Evolutionary conservation across 2,888 invertebrate genomes (phyloP).

Genomic region (Apocheima hispidaria): DNA sequence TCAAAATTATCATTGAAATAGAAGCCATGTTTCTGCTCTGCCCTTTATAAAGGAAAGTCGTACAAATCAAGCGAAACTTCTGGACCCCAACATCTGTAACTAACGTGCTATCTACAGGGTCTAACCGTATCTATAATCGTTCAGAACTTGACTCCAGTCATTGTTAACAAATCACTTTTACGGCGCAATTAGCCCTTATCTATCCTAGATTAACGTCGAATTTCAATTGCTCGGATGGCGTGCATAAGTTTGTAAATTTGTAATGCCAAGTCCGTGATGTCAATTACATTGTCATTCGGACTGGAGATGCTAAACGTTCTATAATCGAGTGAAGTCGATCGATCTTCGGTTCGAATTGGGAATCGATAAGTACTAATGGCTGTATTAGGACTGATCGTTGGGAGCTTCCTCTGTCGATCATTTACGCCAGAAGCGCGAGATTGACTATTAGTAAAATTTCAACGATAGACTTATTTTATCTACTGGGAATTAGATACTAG

Average conservation of each 20-base stretch:
- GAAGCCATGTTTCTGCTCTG: slow-evolving; percentile 39
- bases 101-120: slow-evolving; percentile 51
- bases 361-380: slow-evolving; percentile 50
- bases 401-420: slow-evolving; percentile 5
- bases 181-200: slow-evolving; percentile 57
- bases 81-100: slow-evolving; percentile 57
- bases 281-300: slow-evolving; percentile 69
- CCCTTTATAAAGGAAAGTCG: slow-evolving; percentile 42
- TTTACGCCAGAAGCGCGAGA: neutral
- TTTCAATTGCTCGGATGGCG: slow-evolving; percentile 52
- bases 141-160: slow-evolving; percentile 62
- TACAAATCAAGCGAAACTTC: slow-evolving; percentile 59
- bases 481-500: no score
- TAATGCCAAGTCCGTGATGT: slow-evolving; percentile 54
- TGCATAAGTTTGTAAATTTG: slow-evolving; percentile 24
- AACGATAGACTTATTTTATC: no score
- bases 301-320: slow-evolving; percentile 60
- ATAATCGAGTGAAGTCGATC: slow-evolving; percentile 59
- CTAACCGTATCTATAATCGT: slow-evolving; percentile 64
- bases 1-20: slow-evolving; percentile 48
- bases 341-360: slow-evolving; percentile 46
- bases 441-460: no score
- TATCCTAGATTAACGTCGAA: slow-evolving; percentile 53
- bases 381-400: slow-evolving; percentile 29
- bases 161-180: slow-evolving; percentile 55